Conservation (phyloP, 2,888 invertebrate genomes). For the Amaurobius ferox region DNA sequence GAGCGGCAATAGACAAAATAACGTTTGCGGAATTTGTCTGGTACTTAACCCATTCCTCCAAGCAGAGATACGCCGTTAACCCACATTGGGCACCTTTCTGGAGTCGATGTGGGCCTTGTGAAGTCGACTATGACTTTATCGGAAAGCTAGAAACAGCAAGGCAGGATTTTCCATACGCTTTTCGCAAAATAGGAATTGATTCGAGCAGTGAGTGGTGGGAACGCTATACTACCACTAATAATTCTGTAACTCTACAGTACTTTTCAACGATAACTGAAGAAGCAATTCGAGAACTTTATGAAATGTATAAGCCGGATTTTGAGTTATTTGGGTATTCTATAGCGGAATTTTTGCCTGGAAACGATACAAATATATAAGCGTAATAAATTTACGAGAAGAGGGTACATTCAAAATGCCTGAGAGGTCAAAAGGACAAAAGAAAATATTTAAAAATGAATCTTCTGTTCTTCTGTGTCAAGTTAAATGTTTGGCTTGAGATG, state of each 20-base stretch:
- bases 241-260: constrained; percentile 39
- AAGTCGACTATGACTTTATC: constrained; percentile 73
- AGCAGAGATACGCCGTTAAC: constrained; percentile 84
- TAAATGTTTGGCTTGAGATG: no score
- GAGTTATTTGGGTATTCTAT: constrained; percentile 83
- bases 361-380: constrained; percentile 4
- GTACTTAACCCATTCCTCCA: constrained; percentile 86
- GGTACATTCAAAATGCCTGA: no score
- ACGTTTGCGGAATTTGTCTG: constrained; percentile 89
- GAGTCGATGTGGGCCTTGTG: constrained; percentile 89
- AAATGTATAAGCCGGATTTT: constrained; percentile 83
- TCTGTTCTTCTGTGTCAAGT: no score
- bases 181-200: constrained; percentile 30
- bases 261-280: constrained; percentile 68
- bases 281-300: constrained; percentile 79
- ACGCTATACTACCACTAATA: constrained; percentile 9
- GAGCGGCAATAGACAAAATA: constrained; percentile 78
- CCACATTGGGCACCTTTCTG: constrained; percentile 93
- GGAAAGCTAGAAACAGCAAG: constrained; percentile 79
- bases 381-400: no score
- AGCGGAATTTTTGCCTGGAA: constrained; percentile 60
- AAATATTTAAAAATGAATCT: no score
- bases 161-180: constrained; percentile 75
- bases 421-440: no score
- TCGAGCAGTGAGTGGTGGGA: constrained; percentile 29